A percentile compares a stretch with the other conserved stretches of the same genome.
Evolutionary conservation across 2,113 vertebrate genomes (phyloP).

Genomic region (Elephas maximus): DNA sequence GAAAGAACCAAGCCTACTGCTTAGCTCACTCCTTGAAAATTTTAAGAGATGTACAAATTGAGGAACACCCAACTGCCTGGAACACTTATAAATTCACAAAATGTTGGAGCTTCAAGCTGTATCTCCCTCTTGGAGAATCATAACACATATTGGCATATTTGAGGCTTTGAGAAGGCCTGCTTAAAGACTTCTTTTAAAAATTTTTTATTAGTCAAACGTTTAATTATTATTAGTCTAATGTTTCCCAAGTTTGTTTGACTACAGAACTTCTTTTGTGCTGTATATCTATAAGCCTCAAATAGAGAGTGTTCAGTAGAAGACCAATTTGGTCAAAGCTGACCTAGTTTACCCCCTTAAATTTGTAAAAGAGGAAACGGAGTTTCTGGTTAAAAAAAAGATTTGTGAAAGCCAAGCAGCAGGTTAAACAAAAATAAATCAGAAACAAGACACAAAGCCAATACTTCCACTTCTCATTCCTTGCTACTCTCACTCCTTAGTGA

Average conservation of each 20-base stretch:
- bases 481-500: neutral
- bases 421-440: neutral
- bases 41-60: neutral
- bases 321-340: neutral
- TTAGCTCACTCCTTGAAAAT: constrained; percentile 4
- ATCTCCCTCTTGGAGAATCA: neutral
- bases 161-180: neutral
- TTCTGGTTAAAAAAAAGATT: neutral
- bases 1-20: neutral
- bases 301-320: neutral
- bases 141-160: neutral
- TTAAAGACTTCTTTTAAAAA: constrained; percentile 4
- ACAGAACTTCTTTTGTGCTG: neutral
- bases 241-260: neutral
- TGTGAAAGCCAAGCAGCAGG: neutral
- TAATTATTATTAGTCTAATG: constrained; percentile 45
- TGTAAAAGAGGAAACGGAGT: neutral
- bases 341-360: neutral
- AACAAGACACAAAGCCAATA: neutral
- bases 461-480: neutral
- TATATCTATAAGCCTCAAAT: neutral
- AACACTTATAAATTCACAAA: neutral
- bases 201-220: neutral
- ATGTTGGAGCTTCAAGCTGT: neutral
- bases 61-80: neutral